Conservation (phyloP, 92 coral and sea anemone species). For the Blastomussa wellsi region DNA sequence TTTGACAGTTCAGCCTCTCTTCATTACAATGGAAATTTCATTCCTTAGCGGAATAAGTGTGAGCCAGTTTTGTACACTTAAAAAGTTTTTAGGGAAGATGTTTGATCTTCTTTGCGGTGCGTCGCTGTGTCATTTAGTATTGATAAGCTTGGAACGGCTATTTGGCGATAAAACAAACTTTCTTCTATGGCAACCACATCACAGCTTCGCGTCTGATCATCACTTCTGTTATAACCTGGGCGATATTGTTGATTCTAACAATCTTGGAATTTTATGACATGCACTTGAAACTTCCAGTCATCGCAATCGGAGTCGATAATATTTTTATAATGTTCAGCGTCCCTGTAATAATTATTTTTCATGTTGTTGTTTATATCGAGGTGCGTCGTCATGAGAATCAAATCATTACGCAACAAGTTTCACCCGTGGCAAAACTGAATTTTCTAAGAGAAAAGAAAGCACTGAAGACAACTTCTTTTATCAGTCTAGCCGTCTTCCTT, state of each 20-base stretch:
- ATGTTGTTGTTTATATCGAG: background rate
- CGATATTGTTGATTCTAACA: background rate
- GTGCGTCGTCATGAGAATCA: conserved; percentile 3
- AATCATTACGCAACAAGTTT: conserved; percentile 1
- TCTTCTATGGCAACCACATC: background rate
- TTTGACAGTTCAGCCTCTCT: background rate
- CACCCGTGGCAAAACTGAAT: background rate
- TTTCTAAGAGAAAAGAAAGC: background rate
- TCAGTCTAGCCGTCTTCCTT: background rate
- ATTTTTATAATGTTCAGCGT: background rate
- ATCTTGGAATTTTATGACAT: background rate
- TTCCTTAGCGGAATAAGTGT: background rate
- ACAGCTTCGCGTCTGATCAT: background rate
- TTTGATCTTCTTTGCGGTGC: background rate
- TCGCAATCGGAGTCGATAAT: background rate
- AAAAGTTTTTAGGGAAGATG: background rate
- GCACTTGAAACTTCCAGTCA: too few relatives aligned
- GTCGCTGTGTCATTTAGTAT: background rate
- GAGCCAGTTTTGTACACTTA: background rate
- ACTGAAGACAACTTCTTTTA: background rate
- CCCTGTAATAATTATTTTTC: background rate
- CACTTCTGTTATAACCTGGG: background rate
- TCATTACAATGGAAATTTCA: background rate
- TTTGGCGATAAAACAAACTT: conserved; percentile 4
- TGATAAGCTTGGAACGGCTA: conserved; percentile 10